Base-by-base conservation (phyloP, 2,797 vertebrate species). In the Eurystomus glaucurus region DNA sequence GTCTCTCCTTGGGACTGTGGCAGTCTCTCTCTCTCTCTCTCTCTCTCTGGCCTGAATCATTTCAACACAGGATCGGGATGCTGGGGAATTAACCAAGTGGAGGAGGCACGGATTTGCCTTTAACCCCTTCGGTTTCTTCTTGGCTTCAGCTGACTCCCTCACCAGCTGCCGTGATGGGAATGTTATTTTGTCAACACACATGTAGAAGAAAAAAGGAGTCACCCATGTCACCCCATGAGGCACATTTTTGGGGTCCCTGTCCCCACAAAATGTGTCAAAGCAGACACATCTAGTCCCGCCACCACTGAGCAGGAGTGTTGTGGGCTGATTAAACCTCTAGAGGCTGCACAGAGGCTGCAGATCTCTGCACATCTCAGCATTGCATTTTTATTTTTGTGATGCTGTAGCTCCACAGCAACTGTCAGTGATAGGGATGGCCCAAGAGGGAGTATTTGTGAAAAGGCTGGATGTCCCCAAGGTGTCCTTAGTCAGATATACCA, bases 1-100 rank as follows among this genome's bases (percentile, higher is more conserved):
- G 86, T 95, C 74, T 95, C 76, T 45, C 90, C 55, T 69, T 57
- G 69, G 88, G 97, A 75, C 93, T 92, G 78, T 92, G 85, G 93
- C 96, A 93, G 61, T 80, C 57, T 85, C 64, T 66, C 82, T 75
- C 55, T 43, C 66, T 68, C 83, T 68, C 83, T 81, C 66, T 69
- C 85, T 88, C 64, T 77, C 43, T 43, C 70, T 62, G 69, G 46
- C 79, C 90, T 92, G 96, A 95, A 95, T 92, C 60, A 41, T 93
- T 83, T 88, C 87, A 37, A 14, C 51, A 41, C 13, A 8, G 85
- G 80, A 94, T 96, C 86, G 91, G 79, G 92, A 92, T 95, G 78
- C 80, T 14, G 14, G 64, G 69, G 94, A 96, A 97, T 97, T 97
- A 97, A 91, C 64, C 26, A 69, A 77, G 77, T 76, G 62, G 26